Evolutionary conservation across 2,888 invertebrate genomes (phyloP).

Genomic region (Labia minor): DNA sequence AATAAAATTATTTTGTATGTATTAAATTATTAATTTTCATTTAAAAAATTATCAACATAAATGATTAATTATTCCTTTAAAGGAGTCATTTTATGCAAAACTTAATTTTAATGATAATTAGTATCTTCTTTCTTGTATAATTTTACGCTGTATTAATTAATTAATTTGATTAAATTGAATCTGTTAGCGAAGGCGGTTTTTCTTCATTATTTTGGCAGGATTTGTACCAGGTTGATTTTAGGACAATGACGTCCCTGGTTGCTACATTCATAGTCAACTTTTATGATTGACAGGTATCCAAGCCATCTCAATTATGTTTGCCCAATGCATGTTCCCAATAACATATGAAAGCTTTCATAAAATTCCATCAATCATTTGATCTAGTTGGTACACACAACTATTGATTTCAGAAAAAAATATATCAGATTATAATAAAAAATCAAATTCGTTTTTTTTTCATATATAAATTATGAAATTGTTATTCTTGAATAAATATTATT

Average conservation of each 20-base stretch:
- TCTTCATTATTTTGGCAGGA: not conserved
- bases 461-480: too few relatives aligned
- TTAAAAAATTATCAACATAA: too few relatives aligned
- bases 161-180: not conserved
- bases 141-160: not conserved
- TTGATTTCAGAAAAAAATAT: too few relatives aligned
- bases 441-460: too few relatives aligned
- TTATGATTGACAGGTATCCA: constrained; percentile 1
- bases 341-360: constrained; percentile 8
- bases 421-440: too few relatives aligned
- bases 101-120: too few relatives aligned
- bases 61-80: too few relatives aligned
- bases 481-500: too few relatives aligned
- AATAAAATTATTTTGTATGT: too few relatives aligned
- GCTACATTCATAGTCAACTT: not conserved
- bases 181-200: not conserved
- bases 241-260: not conserved
- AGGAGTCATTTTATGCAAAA: too few relatives aligned
- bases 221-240: not conserved
- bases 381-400: not conserved
- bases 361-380: constrained; percentile 8
- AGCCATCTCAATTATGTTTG: not conserved
- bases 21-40: too few relatives aligned
- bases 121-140: too few relatives aligned
- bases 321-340: not conserved